Conservation (phyloP, 2,113 vertebrate genomes). For the Panthera uncia region DNA sequence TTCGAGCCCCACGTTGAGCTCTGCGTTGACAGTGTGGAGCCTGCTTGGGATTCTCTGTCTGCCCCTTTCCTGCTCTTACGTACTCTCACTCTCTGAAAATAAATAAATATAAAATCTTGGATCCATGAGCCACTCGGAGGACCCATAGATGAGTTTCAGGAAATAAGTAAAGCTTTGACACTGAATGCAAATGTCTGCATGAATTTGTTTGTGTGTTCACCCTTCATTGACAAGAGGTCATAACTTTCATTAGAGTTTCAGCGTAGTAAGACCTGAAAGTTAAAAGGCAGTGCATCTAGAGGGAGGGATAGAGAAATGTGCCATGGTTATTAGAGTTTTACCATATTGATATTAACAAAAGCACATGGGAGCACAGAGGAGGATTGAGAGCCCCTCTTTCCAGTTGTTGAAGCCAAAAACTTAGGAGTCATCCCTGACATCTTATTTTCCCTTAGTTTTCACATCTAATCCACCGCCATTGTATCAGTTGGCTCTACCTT, state of each 20-base stretch:
- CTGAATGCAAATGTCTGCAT: neutral
- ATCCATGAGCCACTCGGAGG: neutral
- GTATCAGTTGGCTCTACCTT: neutral
- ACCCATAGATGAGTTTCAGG: neutral
- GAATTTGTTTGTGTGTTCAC: neutral
- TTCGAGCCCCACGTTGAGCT: too few species aligned
- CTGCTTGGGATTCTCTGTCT: too few species aligned
- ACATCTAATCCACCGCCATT: neutral
- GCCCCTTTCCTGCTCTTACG: too few species aligned
- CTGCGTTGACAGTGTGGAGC: too few species aligned
- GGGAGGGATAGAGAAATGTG: neutral
- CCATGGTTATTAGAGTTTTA: neutral
- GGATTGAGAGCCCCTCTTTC: neutral
- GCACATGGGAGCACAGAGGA: neutral
- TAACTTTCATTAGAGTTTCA: neutral
- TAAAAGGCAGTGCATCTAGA: neutral
- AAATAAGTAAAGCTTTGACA: neutral
- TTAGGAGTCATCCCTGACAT: neutral
- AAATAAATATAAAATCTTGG: neutral
- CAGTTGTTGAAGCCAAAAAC: neutral
- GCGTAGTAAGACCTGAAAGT: neutral
- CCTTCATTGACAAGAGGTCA: neutral
- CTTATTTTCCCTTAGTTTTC: neutral
- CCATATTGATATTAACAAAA: neutral
- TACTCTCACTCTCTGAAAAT: too few species aligned